phyloP scores from a whole-genome alignment of 2,888 invertebrate genomes.

The Rhagium mordax region DNA sequence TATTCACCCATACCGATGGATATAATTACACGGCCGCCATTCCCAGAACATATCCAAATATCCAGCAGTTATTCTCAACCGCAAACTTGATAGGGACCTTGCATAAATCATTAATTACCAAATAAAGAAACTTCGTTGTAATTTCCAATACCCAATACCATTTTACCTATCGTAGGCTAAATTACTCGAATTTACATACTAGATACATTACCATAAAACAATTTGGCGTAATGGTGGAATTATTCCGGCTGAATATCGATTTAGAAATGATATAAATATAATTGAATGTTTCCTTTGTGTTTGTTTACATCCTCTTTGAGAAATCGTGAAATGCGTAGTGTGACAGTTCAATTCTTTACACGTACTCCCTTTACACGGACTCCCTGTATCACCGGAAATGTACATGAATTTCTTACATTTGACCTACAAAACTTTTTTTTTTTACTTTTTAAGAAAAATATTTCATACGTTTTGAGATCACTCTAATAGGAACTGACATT shows the following conservation, averaged over 20 bases:
- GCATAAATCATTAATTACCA: conserved; percentile 36
- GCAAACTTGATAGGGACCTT: conserved; percentile 34
- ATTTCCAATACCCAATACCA: conserved; percentile 4
- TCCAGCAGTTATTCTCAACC: conserved; percentile 41
- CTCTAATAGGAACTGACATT: too few relatives aligned
- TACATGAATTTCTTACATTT: too few relatives aligned
- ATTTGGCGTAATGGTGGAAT: conserved; percentile 17
- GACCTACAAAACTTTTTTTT: too few relatives aligned
- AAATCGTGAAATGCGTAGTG: not conserved
- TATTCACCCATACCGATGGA: conserved; percentile 63
- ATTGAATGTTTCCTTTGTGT: conserved; percentile 4
- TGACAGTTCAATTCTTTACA: not conserved
- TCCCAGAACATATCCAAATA: conserved; percentile 59
- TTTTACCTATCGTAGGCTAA: conserved; percentile 1
- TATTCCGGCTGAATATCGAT: conserved; percentile 11
- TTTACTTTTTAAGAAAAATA: too few relatives aligned
- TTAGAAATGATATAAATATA: conserved; percentile 4
- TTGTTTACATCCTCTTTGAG: conserved; percentile 8
- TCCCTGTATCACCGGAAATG: too few relatives aligned
- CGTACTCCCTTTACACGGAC: too few relatives aligned
- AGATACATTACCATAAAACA: conserved; percentile 28
- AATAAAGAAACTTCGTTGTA: conserved; percentile 21
- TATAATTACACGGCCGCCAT: conserved; percentile 68
- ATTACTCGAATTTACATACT: conserved; percentile 31
- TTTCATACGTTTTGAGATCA: too few relatives aligned